Percentiles rank a stretch among this genome's conserved stretches.
phyloP scores from a whole-genome alignment of 2,888 invertebrate species.

The Archips xylosteana region DNA sequence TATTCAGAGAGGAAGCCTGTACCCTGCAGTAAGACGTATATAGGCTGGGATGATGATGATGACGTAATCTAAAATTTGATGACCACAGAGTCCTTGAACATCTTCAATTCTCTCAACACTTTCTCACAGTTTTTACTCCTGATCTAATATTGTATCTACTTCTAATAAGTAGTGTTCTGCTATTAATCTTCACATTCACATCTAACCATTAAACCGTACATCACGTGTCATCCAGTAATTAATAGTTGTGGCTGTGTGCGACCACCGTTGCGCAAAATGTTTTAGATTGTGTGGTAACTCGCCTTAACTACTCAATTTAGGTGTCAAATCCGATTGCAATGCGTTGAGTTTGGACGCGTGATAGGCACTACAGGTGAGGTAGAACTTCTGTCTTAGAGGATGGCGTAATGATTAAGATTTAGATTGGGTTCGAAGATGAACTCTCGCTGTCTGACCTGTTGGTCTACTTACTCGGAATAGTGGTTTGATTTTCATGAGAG shows the following conservation, averaged over 20 bases:
- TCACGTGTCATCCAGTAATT: conserved; percentile 30
- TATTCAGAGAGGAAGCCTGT: too few relatives aligned
- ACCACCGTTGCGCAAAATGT: conserved; percentile 35
- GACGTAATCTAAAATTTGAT: background rate
- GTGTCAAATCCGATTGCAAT: conserved; percentile 36
- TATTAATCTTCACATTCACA: conserved; percentile 13
- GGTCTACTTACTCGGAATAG: background rate
- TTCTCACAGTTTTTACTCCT: background rate
- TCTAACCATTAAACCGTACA: conserved; percentile 13
- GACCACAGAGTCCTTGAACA: background rate
- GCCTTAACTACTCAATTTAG: conserved; percentile 36
- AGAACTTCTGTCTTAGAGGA: conserved; percentile 31
- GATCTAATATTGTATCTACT: background rate
- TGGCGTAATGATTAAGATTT: conserved; percentile 10
- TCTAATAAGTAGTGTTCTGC: background rate
- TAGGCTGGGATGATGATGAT: too few relatives aligned
- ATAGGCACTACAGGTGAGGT: conserved; percentile 27
- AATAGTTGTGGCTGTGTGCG: conserved; percentile 13
- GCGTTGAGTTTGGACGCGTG: conserved; percentile 27
- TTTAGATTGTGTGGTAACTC: conserved; percentile 32
- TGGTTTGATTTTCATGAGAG: background rate
- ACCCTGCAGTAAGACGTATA: too few relatives aligned
- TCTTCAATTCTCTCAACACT: background rate
- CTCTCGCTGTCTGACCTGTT: background rate
- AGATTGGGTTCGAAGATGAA: conserved; percentile 7